Conservation (phyloP, 2,888 invertebrate genomes). For the Bruchidius siliquastri region DNA sequence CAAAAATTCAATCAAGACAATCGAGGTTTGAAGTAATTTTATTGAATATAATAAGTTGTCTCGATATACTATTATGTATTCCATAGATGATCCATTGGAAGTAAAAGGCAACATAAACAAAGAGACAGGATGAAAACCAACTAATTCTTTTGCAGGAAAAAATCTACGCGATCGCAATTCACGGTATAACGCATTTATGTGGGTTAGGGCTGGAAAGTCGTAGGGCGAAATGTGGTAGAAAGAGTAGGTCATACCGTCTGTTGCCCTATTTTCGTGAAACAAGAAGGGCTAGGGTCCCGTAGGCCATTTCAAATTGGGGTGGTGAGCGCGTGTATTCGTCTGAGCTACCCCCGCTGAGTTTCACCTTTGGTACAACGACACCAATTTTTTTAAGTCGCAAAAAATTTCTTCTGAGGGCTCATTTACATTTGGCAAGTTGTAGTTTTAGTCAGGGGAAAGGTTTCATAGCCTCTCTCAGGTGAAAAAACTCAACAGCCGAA, state of each 20-base stretch:
- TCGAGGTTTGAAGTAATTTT: too few species aligned
- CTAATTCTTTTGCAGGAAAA: background rate
- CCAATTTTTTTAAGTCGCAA: background rate
- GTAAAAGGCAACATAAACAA: too few species aligned
- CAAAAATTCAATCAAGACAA: too few species aligned
- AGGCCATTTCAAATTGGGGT: conserved; percentile 9
- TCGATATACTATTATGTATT: too few species aligned
- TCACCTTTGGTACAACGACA: background rate
- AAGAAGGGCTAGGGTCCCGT: conserved; percentile 12
- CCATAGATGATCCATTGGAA: too few species aligned
- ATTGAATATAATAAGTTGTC: too few species aligned
- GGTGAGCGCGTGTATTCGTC: conserved; percentile 1
- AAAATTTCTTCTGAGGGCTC: too few species aligned
- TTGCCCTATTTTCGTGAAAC: conserved; percentile 16
- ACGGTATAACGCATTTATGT: background rate
- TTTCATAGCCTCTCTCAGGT: too few species aligned
- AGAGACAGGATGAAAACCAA: too few species aligned
- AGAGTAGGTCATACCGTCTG: conserved; percentile 21
- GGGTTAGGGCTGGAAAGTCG: conserved; percentile 1
- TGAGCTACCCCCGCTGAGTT: background rate
- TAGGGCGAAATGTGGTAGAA: conserved; percentile 17
- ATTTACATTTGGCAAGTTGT: too few species aligned
- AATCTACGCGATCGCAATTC: background rate
- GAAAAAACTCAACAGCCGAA: too few species aligned
- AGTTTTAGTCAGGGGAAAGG: too few species aligned